Evolutionary conservation across 92 coral and sea anemone species (phyloP), one percentile per base, ranked within the genome.

Genomic region (Epizoanthus ramosus): DNA sequence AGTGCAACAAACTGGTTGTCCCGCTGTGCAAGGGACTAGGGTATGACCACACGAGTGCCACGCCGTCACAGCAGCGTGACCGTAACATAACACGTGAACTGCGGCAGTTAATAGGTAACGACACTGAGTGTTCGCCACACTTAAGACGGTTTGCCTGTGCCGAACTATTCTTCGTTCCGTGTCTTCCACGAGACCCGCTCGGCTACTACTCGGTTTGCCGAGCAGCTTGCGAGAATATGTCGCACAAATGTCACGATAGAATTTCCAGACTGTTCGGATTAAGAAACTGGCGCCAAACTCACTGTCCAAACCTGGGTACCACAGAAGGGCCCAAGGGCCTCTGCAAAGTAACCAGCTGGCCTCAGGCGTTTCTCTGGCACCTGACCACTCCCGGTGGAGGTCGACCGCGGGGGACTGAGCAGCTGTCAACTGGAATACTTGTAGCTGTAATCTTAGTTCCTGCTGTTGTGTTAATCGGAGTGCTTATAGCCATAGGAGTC

Each of bases 131-230:
- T 23, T 54, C 79, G 1, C 64, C 79, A 3, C 33, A 25, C 47
- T 56, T 74, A 9, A 74, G 37, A 16, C 79, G 79, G 6, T 18
- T 74, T 24, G 60, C 54, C 57, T 74, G 79, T 17, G 5, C 57
- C 19, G 65, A 74, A 1, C 14, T 52, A 18, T 74, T 25, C n/a
- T 74, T 53, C 19, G 18, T 15, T 74, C 79, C 79, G 7, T 74
- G 79, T 22, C 24, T 74, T 54, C 64, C 16, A 56, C 79, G 57
- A 74, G 63, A 74, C 39, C 25, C 39, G 39, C 79, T 24, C 45
- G 63, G 79, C 31, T 74, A 74, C 79, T 74, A 74, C 47, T 74
- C 79, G 3, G 28, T 74, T 15, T 74, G 79, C 57, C 79, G 79
- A 74, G 25, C 79, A 31, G 79, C 57, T 4, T 74, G 79, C 24